Conservation (phyloP, 2,113 vertebrate genomes). For the Tachycineta bicolor region DNA sequence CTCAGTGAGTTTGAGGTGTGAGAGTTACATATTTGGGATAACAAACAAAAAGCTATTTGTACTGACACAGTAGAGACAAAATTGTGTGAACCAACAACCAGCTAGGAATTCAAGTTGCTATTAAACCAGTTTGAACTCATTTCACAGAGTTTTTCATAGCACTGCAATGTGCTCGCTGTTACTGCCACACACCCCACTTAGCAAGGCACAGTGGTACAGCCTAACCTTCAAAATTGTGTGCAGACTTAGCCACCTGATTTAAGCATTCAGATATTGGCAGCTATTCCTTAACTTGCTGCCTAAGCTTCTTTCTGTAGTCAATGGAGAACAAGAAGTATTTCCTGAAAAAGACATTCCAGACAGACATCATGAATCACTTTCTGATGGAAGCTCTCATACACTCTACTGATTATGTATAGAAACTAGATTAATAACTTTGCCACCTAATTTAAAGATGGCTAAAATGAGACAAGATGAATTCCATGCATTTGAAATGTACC, state of each 20-base stretch:
- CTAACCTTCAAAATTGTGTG: neutral
- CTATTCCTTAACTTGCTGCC: neutral
- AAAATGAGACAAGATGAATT: neutral
- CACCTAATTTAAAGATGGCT: neutral
- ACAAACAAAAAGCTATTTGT: neutral
- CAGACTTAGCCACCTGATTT: neutral
- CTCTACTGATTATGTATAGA: neutral
- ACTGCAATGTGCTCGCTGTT: fast-evolving
- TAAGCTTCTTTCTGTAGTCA: neutral
- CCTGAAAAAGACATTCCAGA: neutral
- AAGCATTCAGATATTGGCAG: neutral
- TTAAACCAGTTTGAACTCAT: neutral
- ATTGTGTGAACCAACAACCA: neutral
- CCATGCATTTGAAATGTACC: neutral
- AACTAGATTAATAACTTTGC: neutral
- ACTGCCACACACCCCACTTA: neutral
- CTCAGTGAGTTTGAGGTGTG: neutral
- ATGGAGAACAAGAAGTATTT: neutral
- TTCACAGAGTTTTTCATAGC: neutral
- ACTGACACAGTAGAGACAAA: neutral
- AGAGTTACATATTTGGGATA: neutral
- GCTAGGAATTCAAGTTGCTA: neutral
- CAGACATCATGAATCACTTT: neutral
- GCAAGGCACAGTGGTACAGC: neutral
- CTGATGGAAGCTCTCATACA: neutral